Base-by-base conservation (phyloP, 2,113 vertebrate genomes). In the Rissa tridactyla region DNA sequence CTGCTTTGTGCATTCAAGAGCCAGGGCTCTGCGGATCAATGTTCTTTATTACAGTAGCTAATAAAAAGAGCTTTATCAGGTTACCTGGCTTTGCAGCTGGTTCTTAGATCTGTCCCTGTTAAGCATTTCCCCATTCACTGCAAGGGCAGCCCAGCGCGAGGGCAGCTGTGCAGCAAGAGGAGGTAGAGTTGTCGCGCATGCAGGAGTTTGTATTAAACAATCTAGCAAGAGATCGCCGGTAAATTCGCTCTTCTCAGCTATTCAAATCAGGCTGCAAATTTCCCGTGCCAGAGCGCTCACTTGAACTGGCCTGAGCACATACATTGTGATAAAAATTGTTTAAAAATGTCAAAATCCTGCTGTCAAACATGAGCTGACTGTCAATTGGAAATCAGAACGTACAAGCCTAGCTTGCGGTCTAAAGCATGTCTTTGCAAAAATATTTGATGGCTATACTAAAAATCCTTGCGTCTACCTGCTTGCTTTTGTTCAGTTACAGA, bases 41-140 rank as follows among this genome's bases (percentile, higher is more conserved):
- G 83, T 21, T 96, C 86, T 96, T 96, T 62, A 77, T 96, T 97
- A 79, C 90, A 77, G 83, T 21, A 27, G 58, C 88, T 87, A 87
- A 75, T 94, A 86, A 90, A 92, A 76, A 78, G 93, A 78, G 86
- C 81, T 96, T 94, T 76, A 91, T 97, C 92, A 52, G 52, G 84
- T 96, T 94, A 92, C 94, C 52, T 70, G 61, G 71, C 80, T 86
- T 71, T 54, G 78, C 54, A 70, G 78, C 76, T 75, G 60, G 27
- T 82, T 58, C 76, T 86, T 69, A 42, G 69, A 92, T 96, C 88
- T 91, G 69, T 79, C 73, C 82, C 52, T 49, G 38, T 77, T 66
- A 65, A 93, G 38, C 11, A 5, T 69, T 91, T 82, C 78, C 62
- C 49, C 40, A 9, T 62, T 94, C 64, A 40, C 90, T 71, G 81